Evolutionary conservation across 1,140 invertebrate genomes (phyloP).

Genomic region (Arctopsyche grandis): DNA sequence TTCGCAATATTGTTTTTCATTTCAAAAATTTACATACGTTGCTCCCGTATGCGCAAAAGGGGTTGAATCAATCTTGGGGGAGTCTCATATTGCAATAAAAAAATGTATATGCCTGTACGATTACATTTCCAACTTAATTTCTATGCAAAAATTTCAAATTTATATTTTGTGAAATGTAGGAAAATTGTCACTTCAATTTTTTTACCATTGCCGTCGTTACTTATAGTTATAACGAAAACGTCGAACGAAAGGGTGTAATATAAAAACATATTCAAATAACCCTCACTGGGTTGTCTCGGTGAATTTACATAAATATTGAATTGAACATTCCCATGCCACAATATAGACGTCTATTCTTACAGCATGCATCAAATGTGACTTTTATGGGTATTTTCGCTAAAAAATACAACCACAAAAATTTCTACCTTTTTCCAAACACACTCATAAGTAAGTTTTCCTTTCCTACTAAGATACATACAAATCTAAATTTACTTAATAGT

Average conservation of each 20-base stretch:
- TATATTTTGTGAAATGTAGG: too few relatives aligned
- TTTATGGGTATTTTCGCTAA: background rate
- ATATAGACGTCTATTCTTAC: background rate
- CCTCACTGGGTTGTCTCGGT: background rate
- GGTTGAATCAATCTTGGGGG: background rate
- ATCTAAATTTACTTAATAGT: background rate
- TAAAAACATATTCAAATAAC: too few relatives aligned
- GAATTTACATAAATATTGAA: constrained; percentile 2
- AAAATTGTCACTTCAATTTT: too few relatives aligned
- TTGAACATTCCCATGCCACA: background rate
- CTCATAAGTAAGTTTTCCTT: too few relatives aligned
- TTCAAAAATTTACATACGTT: constrained; percentile 39
- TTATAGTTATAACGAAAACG: too few relatives aligned
- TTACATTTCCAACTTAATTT: background rate
- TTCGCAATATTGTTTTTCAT: constrained; percentile 51
- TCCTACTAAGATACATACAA: too few relatives aligned
- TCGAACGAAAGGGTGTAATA: too few relatives aligned
- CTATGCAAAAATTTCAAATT: background rate
- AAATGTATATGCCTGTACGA: background rate
- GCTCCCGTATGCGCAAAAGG: constrained; percentile 12
- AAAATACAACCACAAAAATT: too few relatives aligned
- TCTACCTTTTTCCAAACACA: too few relatives aligned
- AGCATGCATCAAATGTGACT: background rate
- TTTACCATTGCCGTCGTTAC: too few relatives aligned
- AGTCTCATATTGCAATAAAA: background rate